Base-by-base conservation (phyloP, 2,888 invertebrate species). In the Campoplex capitator region DNA sequence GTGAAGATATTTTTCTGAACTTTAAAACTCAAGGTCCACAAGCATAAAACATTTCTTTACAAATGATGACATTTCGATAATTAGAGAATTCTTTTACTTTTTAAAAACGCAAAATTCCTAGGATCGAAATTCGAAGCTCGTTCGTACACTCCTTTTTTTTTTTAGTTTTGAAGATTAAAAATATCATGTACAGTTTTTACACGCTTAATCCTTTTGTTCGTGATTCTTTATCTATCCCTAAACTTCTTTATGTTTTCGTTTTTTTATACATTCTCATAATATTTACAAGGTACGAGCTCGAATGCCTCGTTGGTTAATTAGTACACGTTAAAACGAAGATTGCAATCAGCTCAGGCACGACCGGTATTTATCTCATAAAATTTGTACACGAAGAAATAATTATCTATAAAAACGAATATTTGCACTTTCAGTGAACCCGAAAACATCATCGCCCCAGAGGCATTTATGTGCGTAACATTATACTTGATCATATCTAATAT, bases 181-280 rank as follows among this genome's bases (percentile, higher is more conserved):
- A 81, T 88, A 85, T 90, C 89, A 89, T 89, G 86, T 90, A 90
- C 90, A 90, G 79, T 90, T 90, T 90, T 89, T 90, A 90, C 90
- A 90, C 80, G 58, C 48, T 67, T 65, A 73, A 45, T 78, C 18
- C 51, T 56, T 71, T 65, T 56, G 54, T 78, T 32, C 73, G 38
- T 82, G 28, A n/a, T 58, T 48, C 67, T 74, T 73, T 58, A 65
- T 74, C 62, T 56, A 23, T 78, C 6, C 28, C 45, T 51, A 23
- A 32, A n/a, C n/a, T 18, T 35, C 23, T 23, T 56, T 45, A 8
- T 58, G 13, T 58, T 58, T 54, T 8, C 35, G 6, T 9, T 7
- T 48, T 48, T 38, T 51, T 42, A 54, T 68, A 78, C 54, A 78
- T 92, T 91, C 42, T 74, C 38, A 76, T 56, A 71, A 18, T 89